phyloP scores from a whole-genome alignment of 2,888 invertebrate species.

The Ecliptopera silaceata region DNA sequence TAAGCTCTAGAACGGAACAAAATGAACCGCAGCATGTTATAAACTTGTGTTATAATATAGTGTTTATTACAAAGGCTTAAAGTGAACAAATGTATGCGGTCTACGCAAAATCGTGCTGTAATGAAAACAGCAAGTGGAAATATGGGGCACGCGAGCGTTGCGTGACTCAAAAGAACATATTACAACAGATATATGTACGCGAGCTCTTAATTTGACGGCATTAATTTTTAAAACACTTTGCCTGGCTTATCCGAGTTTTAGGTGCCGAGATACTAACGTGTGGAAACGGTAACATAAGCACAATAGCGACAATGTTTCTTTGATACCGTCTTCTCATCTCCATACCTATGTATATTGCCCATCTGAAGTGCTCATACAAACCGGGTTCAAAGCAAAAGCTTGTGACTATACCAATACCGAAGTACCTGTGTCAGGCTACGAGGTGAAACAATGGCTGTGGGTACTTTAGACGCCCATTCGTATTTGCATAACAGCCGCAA shows the following conservation, averaged over 20 bases:
- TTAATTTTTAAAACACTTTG: conserved; percentile 14
- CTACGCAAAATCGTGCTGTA: conserved; percentile 38
- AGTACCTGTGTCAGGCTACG: conserved; percentile 32
- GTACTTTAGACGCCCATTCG: conserved; percentile 44
- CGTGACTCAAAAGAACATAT: conserved; percentile 32
- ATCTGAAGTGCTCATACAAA: conserved; percentile 32
- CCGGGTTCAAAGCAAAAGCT: conserved; percentile 27
- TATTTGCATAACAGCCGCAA: conserved; percentile 52
- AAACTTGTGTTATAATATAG: conserved; percentile 30
- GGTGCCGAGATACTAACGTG: conserved; percentile 1
- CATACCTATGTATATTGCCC: conserved; percentile 24
- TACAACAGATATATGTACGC: conserved; percentile 15
- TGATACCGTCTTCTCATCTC: conserved; percentile 18
- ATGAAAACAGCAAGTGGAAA: conserved; percentile 36
- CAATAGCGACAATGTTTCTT: conserved; percentile 15
- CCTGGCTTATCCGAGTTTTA: conserved; percentile 3
- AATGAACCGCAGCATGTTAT: conserved; percentile 16
- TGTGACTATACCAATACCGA: conserved; percentile 32
- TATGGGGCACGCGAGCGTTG: conserved; percentile 31
- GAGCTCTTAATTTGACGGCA: conserved; percentile 24
- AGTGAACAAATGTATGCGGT: conserved; percentile 31
- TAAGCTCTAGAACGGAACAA: conserved; percentile 17
- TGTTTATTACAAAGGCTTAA: conserved; percentile 32
- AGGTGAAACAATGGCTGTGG: conserved; percentile 43
- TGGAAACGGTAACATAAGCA: conserved; percentile 3